Percentiles rank a stretch among this genome's conserved stretches.
Evolutionary conservation across 2,797 vertebrate species (phyloP).

Genomic region (Amazona finschi): DNA sequence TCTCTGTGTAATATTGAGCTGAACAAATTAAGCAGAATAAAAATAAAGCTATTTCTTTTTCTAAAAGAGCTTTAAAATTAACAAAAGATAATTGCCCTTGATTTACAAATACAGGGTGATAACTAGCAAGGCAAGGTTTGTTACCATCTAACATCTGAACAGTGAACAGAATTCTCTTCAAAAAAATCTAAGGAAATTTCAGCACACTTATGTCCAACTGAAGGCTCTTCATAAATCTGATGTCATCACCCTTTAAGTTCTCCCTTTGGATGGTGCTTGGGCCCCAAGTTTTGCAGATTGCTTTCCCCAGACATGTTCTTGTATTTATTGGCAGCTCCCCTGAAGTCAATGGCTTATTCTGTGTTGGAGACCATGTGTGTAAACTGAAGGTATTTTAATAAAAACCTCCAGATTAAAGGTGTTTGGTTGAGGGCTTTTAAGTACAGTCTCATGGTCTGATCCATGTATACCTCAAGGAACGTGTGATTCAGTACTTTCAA

Average conservation of each 20-base stretch:
- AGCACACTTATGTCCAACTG: neutral
- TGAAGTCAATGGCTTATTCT: neutral
- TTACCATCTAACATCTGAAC: neutral
- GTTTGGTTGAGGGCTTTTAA: neutral
- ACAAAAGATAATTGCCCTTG: neutral
- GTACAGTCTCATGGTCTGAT: neutral
- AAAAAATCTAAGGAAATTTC: neutral
- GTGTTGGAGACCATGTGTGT: neutral
- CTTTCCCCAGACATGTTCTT: neutral
- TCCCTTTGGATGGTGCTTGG: neutral
- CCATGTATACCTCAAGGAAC: neutral
- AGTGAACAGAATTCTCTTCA: neutral
- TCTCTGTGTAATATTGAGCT: neutral
- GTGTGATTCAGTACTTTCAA: neutral
- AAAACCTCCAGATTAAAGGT: neutral
- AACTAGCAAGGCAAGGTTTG: neutral
- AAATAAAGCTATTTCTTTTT: neutral
- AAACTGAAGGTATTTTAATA: neutral
- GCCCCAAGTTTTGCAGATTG: neutral
- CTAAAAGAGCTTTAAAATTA: neutral
- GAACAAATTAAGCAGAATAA: neutral
- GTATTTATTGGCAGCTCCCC: neutral
- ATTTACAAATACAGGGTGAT: neutral
- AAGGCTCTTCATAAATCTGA: neutral
- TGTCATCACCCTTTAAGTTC: neutral